Percentiles rank a stretch among this genome's conserved stretches.
Evolutionary conservation across 2,888 invertebrate genomes (phyloP).

Genomic region (Timandra comae): DNA sequence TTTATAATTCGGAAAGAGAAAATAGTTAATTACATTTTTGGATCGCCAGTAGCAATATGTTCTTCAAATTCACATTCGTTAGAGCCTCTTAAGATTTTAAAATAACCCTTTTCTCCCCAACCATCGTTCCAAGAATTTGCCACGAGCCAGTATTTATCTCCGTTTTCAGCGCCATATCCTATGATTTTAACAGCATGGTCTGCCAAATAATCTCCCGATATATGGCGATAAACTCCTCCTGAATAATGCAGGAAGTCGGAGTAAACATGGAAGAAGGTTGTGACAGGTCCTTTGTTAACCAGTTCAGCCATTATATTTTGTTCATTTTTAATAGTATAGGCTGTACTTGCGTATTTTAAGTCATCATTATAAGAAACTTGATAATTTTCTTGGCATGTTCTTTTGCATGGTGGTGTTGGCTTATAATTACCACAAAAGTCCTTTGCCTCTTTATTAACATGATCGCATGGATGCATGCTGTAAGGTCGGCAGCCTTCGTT

Average conservation of each 20-base stretch:
- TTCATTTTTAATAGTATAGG: slow-evolving; percentile 1
- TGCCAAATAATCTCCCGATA: background rate
- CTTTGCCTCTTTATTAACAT: background rate
- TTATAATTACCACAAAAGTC: background rate
- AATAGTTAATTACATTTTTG: too few species aligned
- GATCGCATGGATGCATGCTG: slow-evolving; percentile 79
- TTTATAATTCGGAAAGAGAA: too few species aligned
- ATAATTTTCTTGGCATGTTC: slow-evolving; percentile 6
- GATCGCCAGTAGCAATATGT: slow-evolving; percentile 1
- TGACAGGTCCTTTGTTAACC: slow-evolving; percentile 85
- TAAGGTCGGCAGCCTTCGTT: slow-evolving; percentile 78
- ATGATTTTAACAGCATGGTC: slow-evolving; percentile 58
- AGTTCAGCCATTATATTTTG: slow-evolving; percentile 71
- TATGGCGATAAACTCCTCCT: slow-evolving; percentile 8
- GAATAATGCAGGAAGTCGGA: slow-evolving; percentile 9
- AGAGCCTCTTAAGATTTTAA: slow-evolving; percentile 76
- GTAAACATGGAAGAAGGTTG: background rate
- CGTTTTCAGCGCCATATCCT: slow-evolving; percentile 85
- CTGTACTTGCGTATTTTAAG: slow-evolving; percentile 3
- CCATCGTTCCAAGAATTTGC: slow-evolving; percentile 91
- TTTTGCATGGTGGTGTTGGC: slow-evolving; percentile 5
- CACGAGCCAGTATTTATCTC: slow-evolving; percentile 85
- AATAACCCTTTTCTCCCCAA: slow-evolving; percentile 87
- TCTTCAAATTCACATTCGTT: slow-evolving; percentile 5
- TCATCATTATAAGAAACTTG: slow-evolving; percentile 80